phyloP scores from a whole-genome alignment of 2,888 invertebrate genomes.

The Phaonia tiefii region DNA sequence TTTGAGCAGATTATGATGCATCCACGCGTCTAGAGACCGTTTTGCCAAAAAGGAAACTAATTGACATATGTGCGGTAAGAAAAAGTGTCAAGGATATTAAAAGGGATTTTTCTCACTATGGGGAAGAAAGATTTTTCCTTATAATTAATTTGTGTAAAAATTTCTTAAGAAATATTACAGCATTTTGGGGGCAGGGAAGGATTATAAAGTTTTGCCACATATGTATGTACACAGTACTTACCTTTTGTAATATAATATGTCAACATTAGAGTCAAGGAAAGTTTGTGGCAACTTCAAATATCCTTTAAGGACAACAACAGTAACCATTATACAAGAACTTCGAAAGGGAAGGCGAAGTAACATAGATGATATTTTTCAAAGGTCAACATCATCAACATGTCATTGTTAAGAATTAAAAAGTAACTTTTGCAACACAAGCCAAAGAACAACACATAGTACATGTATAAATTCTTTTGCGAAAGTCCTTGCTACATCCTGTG shows the following conservation, averaged over 20 bases:
- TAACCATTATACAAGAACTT: slow-evolving; percentile 32
- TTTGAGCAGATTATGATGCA: slow-evolving; percentile 10
- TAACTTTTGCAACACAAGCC: slow-evolving; percentile 10
- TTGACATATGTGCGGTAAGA: slow-evolving; percentile 30
- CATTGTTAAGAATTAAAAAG: slow-evolving; percentile 44
- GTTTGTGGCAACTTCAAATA: slow-evolving; percentile 42
- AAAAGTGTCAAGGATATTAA: slow-evolving; percentile 31
- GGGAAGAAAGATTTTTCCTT: background rate
- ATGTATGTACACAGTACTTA: slow-evolving; percentile 45
- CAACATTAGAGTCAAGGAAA: slow-evolving; percentile 69
- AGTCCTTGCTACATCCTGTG: slow-evolving; percentile 31
- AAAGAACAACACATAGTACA: background rate
- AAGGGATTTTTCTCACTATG: slow-evolving; percentile 25
- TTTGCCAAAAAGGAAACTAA: slow-evolving; percentile 47
- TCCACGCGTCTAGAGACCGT: background rate
- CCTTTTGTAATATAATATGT: slow-evolving; percentile 75
- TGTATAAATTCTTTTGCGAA: background rate
- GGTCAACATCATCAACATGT: slow-evolving; percentile 69
- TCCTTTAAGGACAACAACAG: slow-evolving; percentile 35
- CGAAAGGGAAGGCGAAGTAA: background rate
- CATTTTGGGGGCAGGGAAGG: background rate
- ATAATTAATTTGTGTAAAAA: slow-evolving; percentile 6
- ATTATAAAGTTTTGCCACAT: slow-evolving; percentile 21
- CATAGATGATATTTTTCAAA: slow-evolving; percentile 29
- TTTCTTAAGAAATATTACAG: too few species aligned